A percentile compares a stretch with the other conserved stretches of the same genome.
Conservation (phyloP, 2,888 invertebrate species). For the Ptycholaimellus sp. region DNA sequence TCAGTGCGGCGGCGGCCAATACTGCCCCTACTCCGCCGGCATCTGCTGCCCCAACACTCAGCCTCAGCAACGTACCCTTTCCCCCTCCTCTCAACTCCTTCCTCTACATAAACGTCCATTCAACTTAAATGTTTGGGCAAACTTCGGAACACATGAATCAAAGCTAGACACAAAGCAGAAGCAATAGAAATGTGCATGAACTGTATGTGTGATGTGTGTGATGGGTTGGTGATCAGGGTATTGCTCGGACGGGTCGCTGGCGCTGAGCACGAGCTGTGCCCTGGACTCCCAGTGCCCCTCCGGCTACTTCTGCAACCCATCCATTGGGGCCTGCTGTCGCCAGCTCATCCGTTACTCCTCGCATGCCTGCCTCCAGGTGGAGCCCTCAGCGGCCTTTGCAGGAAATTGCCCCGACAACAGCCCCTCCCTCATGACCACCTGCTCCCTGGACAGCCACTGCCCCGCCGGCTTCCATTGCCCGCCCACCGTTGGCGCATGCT, state of each 20-base stretch:
- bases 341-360: background rate
- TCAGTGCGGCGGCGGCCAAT: constrained; percentile 16
- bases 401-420: constrained; percentile 7
- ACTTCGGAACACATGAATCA: too few species aligned
- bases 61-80: too few species aligned
- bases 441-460: constrained; percentile 2
- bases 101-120: too few species aligned
- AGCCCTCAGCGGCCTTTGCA: background rate
- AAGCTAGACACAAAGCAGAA: too few species aligned
- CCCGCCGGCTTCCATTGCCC: constrained; percentile 5
- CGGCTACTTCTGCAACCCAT: constrained; percentile 14
- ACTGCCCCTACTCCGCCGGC: constrained; percentile 12
- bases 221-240: too few species aligned
- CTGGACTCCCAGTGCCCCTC: constrained; percentile 16
- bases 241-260: too few species aligned
- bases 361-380: too few species aligned
- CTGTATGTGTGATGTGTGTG: too few species aligned
- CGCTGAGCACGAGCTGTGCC: constrained; percentile 8
- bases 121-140: too few species aligned
- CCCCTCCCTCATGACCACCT: constrained; percentile 2
- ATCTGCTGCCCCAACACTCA: constrained; percentile 11
- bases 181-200: too few species aligned
- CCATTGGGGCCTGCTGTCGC: constrained; percentile 11
- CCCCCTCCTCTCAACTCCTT: too few species aligned
- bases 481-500: constrained; percentile 2